Evolutionary conservation across 2,888 invertebrate species (phyloP), one percentile per base, ranked within the genome.

Genomic region (Cactoblastis cactorum): DNA sequence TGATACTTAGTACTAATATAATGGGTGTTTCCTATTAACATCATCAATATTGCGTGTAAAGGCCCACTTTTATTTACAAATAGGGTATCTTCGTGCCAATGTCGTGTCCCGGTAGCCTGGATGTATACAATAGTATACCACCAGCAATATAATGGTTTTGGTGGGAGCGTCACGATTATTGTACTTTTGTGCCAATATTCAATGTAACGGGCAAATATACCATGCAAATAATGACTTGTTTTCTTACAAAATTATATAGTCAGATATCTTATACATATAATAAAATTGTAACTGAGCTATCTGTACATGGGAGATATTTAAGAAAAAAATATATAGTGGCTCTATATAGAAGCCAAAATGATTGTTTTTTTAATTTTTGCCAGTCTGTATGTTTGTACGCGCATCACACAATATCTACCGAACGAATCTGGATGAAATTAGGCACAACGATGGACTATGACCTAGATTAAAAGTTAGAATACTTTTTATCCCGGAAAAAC

Each of bases 81-180:
- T 52, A 56, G 53, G 56, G 56, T 53, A 53, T 57, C 54, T 55
- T 45, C 56, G 52, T 54, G 55, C 49, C 55, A 35, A 32, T 45
- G 53, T 51, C 55, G 57, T 54, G 59, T 57, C 62, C 62, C 35
- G 53, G 56, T 62, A 55, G 51, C 62, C 62, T 50, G 50, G 34
- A 49, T 57, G 49, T 24, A 14, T 32, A 57, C 51, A 58, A 56
- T 54, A n/a, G n/a, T n/a, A 53, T 45, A 38, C 48, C 41, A 51
- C 41, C 49, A 41, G 3, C 14, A 28, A 5, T 32, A 34, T 49
- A 34, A 22, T 37, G n/a, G 6, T 37, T 12, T 12, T 24, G 24
- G 37, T 15, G 28, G 47, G 47, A 38, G 47, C 35, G 47, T 37
- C 47, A 5, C 19, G 32, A 32, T 46, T 38, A 37, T 28, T 22